Base-by-base conservation (phyloP, 1,140 invertebrate genomes). In the Drosophila malerkotliana region DNA sequence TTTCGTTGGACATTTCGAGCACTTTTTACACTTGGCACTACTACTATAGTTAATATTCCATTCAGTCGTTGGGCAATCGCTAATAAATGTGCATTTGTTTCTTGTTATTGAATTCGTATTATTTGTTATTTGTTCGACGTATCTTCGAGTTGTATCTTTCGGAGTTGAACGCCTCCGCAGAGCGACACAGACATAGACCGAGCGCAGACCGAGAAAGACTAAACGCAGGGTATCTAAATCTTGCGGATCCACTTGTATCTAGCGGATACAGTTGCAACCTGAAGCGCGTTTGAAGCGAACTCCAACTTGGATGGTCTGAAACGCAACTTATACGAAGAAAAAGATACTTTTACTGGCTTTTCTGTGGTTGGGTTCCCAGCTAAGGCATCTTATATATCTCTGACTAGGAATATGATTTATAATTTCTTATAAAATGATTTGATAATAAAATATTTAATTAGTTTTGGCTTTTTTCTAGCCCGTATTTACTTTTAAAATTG, bases 161-260 rank as follows among this genome's bases (percentile, higher is more conserved):
- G 44, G 18, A 68, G 52, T 61, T 56, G 45, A 52, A 34, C 26
- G 60, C 52, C 47, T 14, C 37, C 30, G 49, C 44, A 18, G 32
- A 52, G 75, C 60, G n/a, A 81, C 64, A 37, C 54, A 44, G 55
- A 82, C 79, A 55, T 58, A 55, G 49, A 69, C 56, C 55, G 75
- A 69, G 63, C 79, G 79, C 79, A 83, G 79, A 82, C 79, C 69
- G 79, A 54, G 59, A 30, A 78, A 82, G 74, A 82, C 79, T 82
- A 61, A 82, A 81, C 77, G 77, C 77, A 55, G 64, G 39, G 45
- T 62, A 67, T 67, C 58, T 62, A 59, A 30, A 64, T 41, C 26
- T 28, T 4, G 6, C 26, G 26, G 26, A 0, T 7, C 0, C 26
- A 28, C 58, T 62, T 62, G 63, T 41, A 64, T 37, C 41, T 44